phyloP scores from a whole-genome alignment of 2,888 invertebrate species.

The Spisula solida region DNA sequence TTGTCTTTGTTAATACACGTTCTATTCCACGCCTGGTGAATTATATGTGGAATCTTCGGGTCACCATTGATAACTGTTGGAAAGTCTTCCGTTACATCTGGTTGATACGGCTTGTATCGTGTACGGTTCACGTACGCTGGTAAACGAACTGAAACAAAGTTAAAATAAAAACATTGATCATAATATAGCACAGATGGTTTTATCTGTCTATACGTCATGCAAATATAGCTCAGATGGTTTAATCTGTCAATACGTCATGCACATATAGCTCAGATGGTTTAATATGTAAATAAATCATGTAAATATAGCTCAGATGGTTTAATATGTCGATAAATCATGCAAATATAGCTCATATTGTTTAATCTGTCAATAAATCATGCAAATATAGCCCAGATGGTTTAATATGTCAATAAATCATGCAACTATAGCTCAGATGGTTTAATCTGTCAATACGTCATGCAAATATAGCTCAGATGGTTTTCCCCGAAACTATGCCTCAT shows the following conservation, averaged over 20 bases:
- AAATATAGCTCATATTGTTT: background rate
- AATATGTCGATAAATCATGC: too few species aligned
- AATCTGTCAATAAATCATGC: too few species aligned
- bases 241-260: background rate
- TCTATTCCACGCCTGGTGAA: background rate
- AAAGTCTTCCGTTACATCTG: background rate
- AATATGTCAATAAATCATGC: too few species aligned
- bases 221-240: background rate
- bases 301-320: too few species aligned
- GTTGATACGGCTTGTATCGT: background rate
- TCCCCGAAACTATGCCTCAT: background rate
- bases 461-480: background rate
- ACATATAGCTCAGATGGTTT: too few species aligned
- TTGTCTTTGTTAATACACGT: background rate
- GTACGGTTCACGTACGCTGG: background rate
- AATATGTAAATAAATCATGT: too few species aligned
- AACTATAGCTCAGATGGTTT: background rate
- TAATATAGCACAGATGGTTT: background rate
- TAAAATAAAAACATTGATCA: background rate
- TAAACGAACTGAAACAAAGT: background rate
- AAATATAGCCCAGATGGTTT: background rate
- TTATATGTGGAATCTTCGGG: slow-evolving; percentile 2
- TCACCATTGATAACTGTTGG: background rate
- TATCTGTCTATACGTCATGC: background rate
- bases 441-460: background rate